Percentiles rank a stretch among this genome's conserved stretches.
Conservation (phyloP, 2,797 vertebrate species). For the Pteronotus mesoamericanus region DNA sequence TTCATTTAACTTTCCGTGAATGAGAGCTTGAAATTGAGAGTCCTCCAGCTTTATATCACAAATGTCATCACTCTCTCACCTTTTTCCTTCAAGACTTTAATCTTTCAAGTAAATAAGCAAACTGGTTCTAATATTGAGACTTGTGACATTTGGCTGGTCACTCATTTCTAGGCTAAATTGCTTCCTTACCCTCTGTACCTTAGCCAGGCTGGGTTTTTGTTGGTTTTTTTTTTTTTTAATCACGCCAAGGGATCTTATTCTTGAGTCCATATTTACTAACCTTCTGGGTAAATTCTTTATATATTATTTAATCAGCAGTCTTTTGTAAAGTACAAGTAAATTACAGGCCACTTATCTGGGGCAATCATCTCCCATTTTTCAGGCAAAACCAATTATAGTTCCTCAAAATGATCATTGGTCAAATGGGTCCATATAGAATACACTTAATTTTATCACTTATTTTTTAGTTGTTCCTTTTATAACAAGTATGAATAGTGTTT, state of each 20-base stretch:
- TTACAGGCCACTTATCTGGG: slow-evolving; percentile 51
- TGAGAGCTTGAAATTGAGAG: not conserved
- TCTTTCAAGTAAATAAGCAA: slow-evolving; percentile 59
- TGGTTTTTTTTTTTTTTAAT: not conserved
- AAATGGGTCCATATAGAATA: not conserved
- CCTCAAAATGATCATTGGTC: slow-evolving; percentile 26
- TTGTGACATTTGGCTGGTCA: slow-evolving; percentile 58
- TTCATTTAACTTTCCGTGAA: not conserved
- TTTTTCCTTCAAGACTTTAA: slow-evolving; percentile 58
- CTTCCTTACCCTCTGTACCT: not conserved
- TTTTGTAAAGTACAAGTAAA: slow-evolving; percentile 59
- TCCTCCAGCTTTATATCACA: slow-evolving; percentile 49
- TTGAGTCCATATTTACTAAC: slow-evolving; percentile 63
- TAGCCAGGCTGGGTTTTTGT: not conserved
- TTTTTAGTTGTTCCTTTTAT: slow-evolving; percentile 45
- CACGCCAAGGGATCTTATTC: slow-evolving; percentile 53
- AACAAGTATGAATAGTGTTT: slow-evolving; percentile 23
- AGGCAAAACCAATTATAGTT: slow-evolving; percentile 49
- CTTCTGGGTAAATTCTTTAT: slow-evolving; percentile 58
- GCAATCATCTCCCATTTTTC: slow-evolving; percentile 45
- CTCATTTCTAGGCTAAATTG: not conserved
- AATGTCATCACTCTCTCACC: slow-evolving; percentile 55
- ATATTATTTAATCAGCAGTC: slow-evolving; percentile 53
- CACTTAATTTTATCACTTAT: slow-evolving; percentile 40
- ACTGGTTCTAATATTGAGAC: slow-evolving; percentile 23